Base-by-base conservation (phyloP, 2,113 vertebrate genomes). In the Nicator chloris region DNA sequence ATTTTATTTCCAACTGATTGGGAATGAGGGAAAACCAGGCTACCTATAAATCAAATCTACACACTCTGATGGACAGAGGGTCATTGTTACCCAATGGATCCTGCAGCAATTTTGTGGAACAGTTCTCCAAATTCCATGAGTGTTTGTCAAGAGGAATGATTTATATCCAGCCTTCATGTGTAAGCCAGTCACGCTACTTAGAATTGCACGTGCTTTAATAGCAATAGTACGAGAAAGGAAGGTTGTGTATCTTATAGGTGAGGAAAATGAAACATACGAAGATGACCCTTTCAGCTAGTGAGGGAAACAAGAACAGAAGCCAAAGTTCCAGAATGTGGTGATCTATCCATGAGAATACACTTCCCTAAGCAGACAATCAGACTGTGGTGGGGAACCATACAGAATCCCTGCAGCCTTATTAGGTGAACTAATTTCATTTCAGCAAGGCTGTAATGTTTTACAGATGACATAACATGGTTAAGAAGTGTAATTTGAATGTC, bases 371-470 rank as follows among this genome's bases (percentile, higher is more conserved):
- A 89, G 76, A 68, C 84, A 76, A 45, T 79, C 61, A 57, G 51
- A 59, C 15, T 57, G 7, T 39, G 39, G 47, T 45, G 45, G 83
- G 47, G 68, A 88, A 44, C 64, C 35, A 9, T 33, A 26, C 51
- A 65, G 69, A 81, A 79, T 91, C 89, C 28, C 53, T 95, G 80
- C 72, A 80, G 45, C 75, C 54, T 75, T 82, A 86, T 92, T 96
- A 91, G 40, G 71, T 68, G 68, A 68, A 73, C 68, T 93, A 95
- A 93, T 93, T 93, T 64, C 49, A 83, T 93, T 97, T 88, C 27
- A 73, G 54, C 44, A 68, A 75, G 90, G 28, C 90, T 93, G 82
- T 73, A 77, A 47, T 91, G 92, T 95, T 97, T 96, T 88, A 63
- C 57, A 77, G 85, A 90, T 64, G 65, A 28, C 51, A 88, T 96